Percentiles rank a stretch among this genome's conserved stretches.
phyloP scores from a whole-genome alignment of 2,888 invertebrate species.

The Thecocarcelia acutangulata region DNA sequence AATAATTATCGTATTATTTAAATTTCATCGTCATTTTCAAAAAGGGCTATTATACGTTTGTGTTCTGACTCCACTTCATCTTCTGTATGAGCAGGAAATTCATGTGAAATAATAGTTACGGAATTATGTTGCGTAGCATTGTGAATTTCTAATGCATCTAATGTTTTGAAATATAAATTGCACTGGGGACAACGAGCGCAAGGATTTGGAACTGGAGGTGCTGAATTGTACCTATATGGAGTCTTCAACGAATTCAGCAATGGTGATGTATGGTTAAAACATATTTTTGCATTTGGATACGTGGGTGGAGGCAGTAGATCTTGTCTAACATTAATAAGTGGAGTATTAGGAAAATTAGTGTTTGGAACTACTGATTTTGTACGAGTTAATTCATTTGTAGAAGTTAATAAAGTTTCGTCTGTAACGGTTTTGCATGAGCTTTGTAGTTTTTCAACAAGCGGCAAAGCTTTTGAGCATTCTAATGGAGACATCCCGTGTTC shows the following conservation, averaged over 20 bases:
- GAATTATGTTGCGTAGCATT: slow-evolving; percentile 76
- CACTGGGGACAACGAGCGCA: slow-evolving; percentile 79
- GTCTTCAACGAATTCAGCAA: slow-evolving; percentile 41
- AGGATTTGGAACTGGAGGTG: slow-evolving; percentile 49
- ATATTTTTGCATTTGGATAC: not conserved
- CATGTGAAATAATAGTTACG: slow-evolving; percentile 9
- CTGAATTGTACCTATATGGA: slow-evolving; percentile 35
- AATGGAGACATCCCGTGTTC: not conserved
- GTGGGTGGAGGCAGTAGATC: slow-evolving; percentile 62
- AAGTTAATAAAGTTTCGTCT: not conserved
- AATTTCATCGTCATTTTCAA: slow-evolving; percentile 74
- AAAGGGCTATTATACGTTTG: slow-evolving; percentile 78
- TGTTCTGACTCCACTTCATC: slow-evolving; percentile 73
- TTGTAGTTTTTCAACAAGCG: slow-evolving; percentile 76
- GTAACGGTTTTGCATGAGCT: slow-evolving; percentile 69
- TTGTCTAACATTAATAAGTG: slow-evolving; percentile 67
- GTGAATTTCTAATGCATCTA: slow-evolving; percentile 78
- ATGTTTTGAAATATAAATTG: slow-evolving; percentile 76
- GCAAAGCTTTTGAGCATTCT: slow-evolving; percentile 71
- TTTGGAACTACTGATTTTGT: slow-evolving; percentile 14
- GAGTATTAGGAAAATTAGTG: slow-evolving; percentile 31
- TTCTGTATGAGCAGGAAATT: slow-evolving; percentile 29
- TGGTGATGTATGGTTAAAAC: slow-evolving; percentile 37
- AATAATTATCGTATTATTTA: not conserved
- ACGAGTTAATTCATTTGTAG: slow-evolving; percentile 12